Base-by-base conservation (phyloP, 2,113 vertebrate species). In the Sclerurus mexicanus region DNA sequence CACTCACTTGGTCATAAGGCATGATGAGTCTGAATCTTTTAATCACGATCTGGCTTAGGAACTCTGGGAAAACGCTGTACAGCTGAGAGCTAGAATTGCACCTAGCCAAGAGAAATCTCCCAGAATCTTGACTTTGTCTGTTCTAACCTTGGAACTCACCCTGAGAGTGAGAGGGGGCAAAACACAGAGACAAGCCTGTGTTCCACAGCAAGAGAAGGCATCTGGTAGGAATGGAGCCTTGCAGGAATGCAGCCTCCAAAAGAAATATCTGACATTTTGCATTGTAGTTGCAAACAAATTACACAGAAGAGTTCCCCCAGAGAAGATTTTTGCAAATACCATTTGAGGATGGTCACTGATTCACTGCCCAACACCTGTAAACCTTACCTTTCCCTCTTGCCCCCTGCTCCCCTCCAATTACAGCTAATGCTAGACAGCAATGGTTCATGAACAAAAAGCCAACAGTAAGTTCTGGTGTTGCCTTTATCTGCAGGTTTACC, bases 401-500 rank as follows among this genome's bases (percentile, higher is more conserved):
- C 19, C 1, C 1, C 3, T 5, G 1, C 27, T 7, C 60, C 6
- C 10, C 13, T 42, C 28, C 24, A 77, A 0, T 66, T 69, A 58
- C 42, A 83, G 39, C 52, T 64, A 44, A 86, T 1, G 4, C 42
- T 35, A 52, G 40, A 56, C 35, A 60, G 17, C 17, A 83, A n/a
- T 6, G 6, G 6, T 74, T 78, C 17, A 12, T 59, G 53, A 83
- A 71, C 56, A 59, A 63, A 89, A 50, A 44, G 37, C 0, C 53
- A 85, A 78, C 28, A 60, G 6, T 30, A 79, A 74, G 20, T 33
- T 59, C 46, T 47, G 16, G 31, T n/a, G 16, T 47, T 74, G 55
- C 55, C 37, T 62, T 63, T 5, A 63, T 14, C 30, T 44, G 12
- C 37, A 80, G 1, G 3, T 78, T 87, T 76, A 52, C 15, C 23